Evolutionary conservation across 1,140 invertebrate genomes (phyloP).

Genomic region (Drosophila paulistorum): DNA sequence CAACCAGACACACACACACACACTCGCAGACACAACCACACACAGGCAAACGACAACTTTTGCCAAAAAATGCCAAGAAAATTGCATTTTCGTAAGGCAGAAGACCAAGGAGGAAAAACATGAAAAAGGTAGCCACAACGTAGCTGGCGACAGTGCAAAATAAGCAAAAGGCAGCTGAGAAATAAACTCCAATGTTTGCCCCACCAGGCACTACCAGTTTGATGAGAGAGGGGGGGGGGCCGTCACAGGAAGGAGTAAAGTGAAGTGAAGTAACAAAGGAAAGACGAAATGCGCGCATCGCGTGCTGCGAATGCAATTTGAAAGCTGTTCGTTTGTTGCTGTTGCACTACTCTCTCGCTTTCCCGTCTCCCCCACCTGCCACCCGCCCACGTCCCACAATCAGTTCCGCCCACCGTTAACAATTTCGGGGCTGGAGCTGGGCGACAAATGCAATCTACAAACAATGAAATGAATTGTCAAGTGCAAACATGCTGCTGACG

Average conservation of each 20-base stretch:
- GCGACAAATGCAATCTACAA: constrained; percentile 81
- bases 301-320: constrained; percentile 82
- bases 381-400: background rate
- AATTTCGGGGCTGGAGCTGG: constrained; percentile 21
- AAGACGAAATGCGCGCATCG: constrained; percentile 76
- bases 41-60: constrained; percentile 51
- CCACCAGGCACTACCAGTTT: background rate
- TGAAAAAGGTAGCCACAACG: constrained; percentile 69
- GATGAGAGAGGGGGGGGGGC: background rate
- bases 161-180: constrained; percentile 70
- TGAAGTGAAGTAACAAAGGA: constrained; percentile 18
- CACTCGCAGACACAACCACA: constrained; percentile 30
- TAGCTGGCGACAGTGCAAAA: constrained; percentile 58
- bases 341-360: constrained; percentile 20
- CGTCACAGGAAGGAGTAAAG: background rate
- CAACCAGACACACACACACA: constrained; percentile 25
- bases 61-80: constrained; percentile 80
- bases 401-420: constrained; percentile 29
- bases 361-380: background rate
- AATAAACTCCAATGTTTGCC: constrained; percentile 50
- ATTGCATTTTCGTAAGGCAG: constrained; percentile 65
- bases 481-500: constrained; percentile 79
- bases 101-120: constrained; percentile 26
- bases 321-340: constrained; percentile 42
- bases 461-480: constrained; percentile 83